phyloP scores from a whole-genome alignment of 2,888 invertebrate genomes.

The Labia minor region DNA sequence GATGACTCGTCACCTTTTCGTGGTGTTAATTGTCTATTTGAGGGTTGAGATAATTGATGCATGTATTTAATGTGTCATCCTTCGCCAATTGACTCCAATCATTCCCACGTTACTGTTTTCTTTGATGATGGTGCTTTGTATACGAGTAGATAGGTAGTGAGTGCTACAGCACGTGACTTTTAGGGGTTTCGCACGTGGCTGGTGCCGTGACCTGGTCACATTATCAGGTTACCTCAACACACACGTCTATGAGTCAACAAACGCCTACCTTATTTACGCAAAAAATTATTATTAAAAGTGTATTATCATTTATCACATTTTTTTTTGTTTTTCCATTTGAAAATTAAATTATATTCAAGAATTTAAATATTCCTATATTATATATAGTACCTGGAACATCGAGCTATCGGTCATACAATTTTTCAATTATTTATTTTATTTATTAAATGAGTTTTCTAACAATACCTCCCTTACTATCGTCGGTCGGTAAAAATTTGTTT shows the following conservation, averaged over 20 bases:
- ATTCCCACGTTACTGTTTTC: neutral
- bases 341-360: neutral
- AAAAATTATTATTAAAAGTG: neutral
- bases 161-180: neutral
- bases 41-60: neutral
- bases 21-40: neutral
- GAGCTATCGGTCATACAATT: no score
- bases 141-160: neutral
- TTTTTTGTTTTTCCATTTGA: no score
- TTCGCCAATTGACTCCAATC: neutral
- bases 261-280: neutral
- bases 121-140: no score
- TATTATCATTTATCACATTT: neutral
- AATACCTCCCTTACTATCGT: no score
- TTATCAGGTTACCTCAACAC: neutral
- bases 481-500: no score
- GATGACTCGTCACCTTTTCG: neutral
- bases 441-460: no score
- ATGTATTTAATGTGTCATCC: neutral
- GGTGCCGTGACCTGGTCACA: neutral
- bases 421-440: no score
- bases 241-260: neutral
- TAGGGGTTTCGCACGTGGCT: neutral
- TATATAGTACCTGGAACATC: no score
- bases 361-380: no score